Conservation (phyloP, 1,140 invertebrate genomes). For the Diachasmimorpha longicaudata region DNA sequence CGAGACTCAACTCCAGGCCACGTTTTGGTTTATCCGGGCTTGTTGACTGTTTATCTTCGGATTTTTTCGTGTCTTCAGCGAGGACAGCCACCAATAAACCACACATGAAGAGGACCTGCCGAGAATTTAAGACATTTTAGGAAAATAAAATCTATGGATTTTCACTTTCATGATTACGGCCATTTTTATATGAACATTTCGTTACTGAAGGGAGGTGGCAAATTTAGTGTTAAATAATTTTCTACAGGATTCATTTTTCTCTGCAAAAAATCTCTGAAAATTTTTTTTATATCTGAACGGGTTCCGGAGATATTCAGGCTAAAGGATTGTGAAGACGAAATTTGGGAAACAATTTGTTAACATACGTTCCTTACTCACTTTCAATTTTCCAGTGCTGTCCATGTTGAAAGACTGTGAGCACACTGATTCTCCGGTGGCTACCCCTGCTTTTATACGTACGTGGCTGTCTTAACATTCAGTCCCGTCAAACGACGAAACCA, state of each 20-base stretch:
- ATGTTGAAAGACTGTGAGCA: conserved; percentile 59
- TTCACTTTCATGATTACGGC: too few species aligned
- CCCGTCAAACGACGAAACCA: conserved; percentile 11
- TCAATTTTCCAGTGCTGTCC: conserved; percentile 59
- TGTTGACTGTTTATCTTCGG: conserved; percentile 26
- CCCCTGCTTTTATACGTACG: conserved; percentile 52
- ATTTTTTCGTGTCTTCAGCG: conserved; percentile 40
- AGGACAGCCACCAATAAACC: conserved; percentile 41
- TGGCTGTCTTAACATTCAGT: background rate
- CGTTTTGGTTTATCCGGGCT: conserved; percentile 49
- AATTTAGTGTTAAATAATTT: too few species aligned
- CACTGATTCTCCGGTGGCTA: conserved; percentile 49
- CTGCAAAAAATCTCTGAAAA: too few species aligned
- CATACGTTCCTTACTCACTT: conserved; percentile 51
- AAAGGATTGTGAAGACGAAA: too few species aligned
- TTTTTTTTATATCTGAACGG: too few species aligned
- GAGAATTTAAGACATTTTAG: background rate
- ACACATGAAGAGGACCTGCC: conserved; percentile 46
- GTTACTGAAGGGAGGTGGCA: too few species aligned
- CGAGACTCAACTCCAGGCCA: conserved; percentile 49
- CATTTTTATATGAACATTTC: too few species aligned
- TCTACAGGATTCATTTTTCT: too few species aligned
- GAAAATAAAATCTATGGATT: too few species aligned
- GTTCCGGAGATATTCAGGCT: too few species aligned
- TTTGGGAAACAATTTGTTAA: background rate